phyloP scores from a whole-genome alignment of 1,140 invertebrate species.

The Oncopodura yosiiana region DNA sequence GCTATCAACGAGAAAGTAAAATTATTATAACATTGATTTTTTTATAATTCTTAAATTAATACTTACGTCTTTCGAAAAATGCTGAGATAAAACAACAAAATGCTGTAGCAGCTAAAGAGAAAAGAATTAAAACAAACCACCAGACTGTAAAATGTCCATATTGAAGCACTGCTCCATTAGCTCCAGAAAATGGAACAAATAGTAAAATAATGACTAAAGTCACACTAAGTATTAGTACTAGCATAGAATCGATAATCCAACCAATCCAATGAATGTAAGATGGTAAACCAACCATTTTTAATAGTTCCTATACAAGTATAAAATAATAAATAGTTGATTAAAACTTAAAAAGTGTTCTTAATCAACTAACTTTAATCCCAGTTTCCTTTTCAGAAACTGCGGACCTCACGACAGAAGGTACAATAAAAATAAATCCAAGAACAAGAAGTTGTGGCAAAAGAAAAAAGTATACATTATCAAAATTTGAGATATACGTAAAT shows the following conservation, averaged over 20 bases:
- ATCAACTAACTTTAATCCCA: slow-evolving; percentile 22
- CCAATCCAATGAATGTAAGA: slow-evolving; percentile 27
- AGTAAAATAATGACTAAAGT: slow-evolving; percentile 19
- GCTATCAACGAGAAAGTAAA: slow-evolving; percentile 14
- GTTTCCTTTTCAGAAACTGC: slow-evolving; percentile 26
- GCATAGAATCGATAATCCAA: slow-evolving; percentile 27
- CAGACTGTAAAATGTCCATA: slow-evolving; percentile 16
- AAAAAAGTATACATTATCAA: slow-evolving; percentile 11
- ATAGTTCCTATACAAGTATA: slow-evolving; percentile 15
- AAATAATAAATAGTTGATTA: not conserved
- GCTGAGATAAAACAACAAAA: slow-evolving; percentile 27
- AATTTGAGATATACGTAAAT: slow-evolving; percentile 3
- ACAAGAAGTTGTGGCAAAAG: slow-evolving; percentile 13
- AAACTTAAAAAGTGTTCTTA: not conserved
- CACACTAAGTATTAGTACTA: slow-evolving; percentile 12
- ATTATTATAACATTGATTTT: not conserved
- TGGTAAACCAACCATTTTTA: slow-evolving; percentile 25
- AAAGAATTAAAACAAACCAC: slow-evolving; percentile 23
- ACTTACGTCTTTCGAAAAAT: slow-evolving; percentile 28
- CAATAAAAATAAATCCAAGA: slow-evolving; percentile 23
- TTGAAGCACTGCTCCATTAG: slow-evolving; percentile 17
- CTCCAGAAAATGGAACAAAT: slow-evolving; percentile 11
- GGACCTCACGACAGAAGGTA: slow-evolving; percentile 17
- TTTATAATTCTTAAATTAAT: not conserved
- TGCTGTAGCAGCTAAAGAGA: slow-evolving; percentile 16